Base-by-base conservation (phyloP, 2,113 vertebrate genomes). In the Holacanthus passer region DNA sequence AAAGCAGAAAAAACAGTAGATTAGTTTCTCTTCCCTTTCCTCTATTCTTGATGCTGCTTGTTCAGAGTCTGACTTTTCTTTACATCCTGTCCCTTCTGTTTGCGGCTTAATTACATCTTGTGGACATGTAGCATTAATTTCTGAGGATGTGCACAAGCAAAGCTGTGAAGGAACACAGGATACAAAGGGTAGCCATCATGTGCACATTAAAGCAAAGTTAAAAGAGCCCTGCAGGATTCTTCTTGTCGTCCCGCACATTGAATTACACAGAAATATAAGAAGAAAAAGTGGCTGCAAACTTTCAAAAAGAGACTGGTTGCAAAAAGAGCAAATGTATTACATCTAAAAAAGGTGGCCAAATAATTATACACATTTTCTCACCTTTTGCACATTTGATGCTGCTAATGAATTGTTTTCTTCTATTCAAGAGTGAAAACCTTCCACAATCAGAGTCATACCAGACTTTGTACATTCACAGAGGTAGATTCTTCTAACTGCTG, bases 111-210 rank as follows among this genome's bases (percentile, higher is more conserved):
- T 60, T 32, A 73, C 19, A 56, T 66, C 27, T 22, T 39, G 59
- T 50, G 35, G 22, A n/a, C 10, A 22, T 22, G 64, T 7, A 31
- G 12, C 31, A 16, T 52, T 62, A 10, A 60, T 73, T 37, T 39
- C 10, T 19, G 45, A 63, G 72, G 22, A 64, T 39, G 17, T 22
- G 29, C 29, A n/a, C 20, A n/a, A 22, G 29, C 45, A 35, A 35
- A 50, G 29, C 45, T 32, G 29, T 68, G 19, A n/a, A 22, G 29
- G 48, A 53, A 43, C 22, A 63, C 72, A 52, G 72, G 72, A 24
- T 7, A 43, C 14, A 39, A 45, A 52, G 72, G 58, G 24, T 12
- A n/a, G 35, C 1, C 3, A 9, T 43, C 48, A 55, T 32, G 24
- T 0, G 1, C 39, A n/a, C 20, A 66, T 65, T 3, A 55, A 45